phyloP scores from a whole-genome alignment of 2,113 vertebrate genomes.

The Alaudala cheleensis region DNA sequence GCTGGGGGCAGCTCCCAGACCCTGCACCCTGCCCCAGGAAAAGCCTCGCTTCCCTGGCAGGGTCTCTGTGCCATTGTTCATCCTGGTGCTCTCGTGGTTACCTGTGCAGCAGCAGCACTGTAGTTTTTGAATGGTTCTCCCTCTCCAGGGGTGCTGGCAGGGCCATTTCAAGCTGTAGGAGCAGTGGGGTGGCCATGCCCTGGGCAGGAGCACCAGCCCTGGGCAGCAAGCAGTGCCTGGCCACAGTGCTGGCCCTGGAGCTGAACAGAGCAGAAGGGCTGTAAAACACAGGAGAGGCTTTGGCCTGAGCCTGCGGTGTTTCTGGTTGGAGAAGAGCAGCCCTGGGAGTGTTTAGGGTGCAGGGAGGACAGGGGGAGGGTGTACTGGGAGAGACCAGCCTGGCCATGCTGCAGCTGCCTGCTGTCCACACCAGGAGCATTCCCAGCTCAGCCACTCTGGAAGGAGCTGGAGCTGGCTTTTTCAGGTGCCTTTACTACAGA shows the following conservation, averaged over 20 bases:
- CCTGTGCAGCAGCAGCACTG: neutral
- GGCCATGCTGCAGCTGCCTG: neutral
- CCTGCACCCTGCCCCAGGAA: fast-evolving
- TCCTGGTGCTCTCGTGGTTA: neutral
- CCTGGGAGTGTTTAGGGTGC: neutral
- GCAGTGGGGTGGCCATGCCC: fast-evolving
- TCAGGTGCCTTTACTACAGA: neutral
- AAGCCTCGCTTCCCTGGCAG: fast-evolving
- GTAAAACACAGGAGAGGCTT: neutral
- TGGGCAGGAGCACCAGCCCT: neutral
- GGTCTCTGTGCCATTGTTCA: neutral
- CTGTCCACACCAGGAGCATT: fast-evolving
- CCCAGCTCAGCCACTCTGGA: neutral
- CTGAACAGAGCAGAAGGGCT: neutral
- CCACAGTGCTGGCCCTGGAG: fast-evolving
- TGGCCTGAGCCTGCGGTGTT: fast-evolving
- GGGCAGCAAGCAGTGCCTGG: neutral
- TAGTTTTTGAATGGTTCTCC: neutral
- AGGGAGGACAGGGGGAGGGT: neutral
- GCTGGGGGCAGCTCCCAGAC: neutral
- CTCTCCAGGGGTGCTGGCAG: neutral
- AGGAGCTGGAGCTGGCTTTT: neutral
- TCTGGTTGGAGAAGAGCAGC: neutral
- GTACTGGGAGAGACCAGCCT: fast-evolving
- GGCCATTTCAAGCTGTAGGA: neutral